Percentiles rank a stretch among this genome's conserved stretches.
phyloP scores from a whole-genome alignment of 2,888 invertebrate genomes.

The Lamellibrachia columna region DNA sequence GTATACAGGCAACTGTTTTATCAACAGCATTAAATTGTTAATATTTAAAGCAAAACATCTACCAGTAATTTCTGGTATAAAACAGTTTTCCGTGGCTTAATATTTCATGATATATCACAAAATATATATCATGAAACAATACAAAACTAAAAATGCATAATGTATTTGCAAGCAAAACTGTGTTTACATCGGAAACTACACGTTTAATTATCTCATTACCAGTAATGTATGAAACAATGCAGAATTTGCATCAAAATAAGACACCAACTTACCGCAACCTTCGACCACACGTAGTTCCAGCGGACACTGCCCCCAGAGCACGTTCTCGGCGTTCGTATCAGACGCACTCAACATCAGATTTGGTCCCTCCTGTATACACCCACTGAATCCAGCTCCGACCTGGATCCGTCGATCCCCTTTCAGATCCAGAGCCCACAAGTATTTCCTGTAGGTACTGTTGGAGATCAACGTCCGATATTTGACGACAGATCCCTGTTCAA shows the following conservation, averaged over 20 bases:
- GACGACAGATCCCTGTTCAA: conserved; percentile 24
- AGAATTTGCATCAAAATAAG: too few species aligned
- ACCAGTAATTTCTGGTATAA: too few species aligned
- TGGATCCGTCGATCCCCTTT: conserved; percentile 18
- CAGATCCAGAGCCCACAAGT: conserved; percentile 31
- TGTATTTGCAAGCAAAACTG: too few species aligned
- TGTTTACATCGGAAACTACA: too few species aligned
- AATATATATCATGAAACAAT: too few species aligned
- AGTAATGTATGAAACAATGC: not conserved
- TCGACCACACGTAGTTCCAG: not conserved
- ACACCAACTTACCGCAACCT: not conserved
- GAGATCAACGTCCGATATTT: conserved; percentile 23
- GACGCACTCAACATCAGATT: conserved; percentile 22
- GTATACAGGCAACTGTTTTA: too few species aligned
- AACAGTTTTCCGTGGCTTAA: too few species aligned
- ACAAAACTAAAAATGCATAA: too few species aligned
- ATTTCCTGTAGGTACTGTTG: conserved; percentile 31
- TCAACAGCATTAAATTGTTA: too few species aligned
- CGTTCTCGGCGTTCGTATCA: conserved; percentile 16
- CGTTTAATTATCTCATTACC: not conserved
- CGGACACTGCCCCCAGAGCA: not conserved
- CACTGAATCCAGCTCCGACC: conserved; percentile 30
- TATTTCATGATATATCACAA: too few species aligned
- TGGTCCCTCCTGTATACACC: conserved; percentile 31
- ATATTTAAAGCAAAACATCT: too few species aligned